Conservation (phyloP, 2,888 invertebrate genomes). For the Vesta saturnalis region DNA sequence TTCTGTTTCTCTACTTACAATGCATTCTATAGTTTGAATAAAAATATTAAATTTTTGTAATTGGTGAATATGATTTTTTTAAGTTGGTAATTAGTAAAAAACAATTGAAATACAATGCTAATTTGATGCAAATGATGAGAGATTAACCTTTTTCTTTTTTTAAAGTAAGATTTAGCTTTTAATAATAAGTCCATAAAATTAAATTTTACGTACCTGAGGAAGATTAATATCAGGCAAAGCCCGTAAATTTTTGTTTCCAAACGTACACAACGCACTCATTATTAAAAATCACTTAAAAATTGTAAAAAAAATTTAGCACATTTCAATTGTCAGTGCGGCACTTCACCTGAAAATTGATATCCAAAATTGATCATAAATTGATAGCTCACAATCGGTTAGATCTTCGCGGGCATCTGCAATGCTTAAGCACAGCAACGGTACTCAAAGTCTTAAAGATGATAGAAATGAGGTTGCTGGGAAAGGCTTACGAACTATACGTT, state of each 20-base stretch:
- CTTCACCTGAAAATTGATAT: no score
- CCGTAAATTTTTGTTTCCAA: slow-evolving; percentile 54
- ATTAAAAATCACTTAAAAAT: neutral
- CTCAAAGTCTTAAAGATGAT: slow-evolving; percentile 49
- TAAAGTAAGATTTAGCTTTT: no score
- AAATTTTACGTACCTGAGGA: slow-evolving; percentile 52
- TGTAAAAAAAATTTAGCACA: neutral
- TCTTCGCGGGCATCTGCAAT: slow-evolving; percentile 49
- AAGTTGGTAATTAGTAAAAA: no score
- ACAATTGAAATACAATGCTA: no score
- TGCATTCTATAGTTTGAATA: no score
- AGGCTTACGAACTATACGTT: slow-evolving; percentile 52
- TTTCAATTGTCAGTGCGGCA: no score
- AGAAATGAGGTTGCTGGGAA: slow-evolving; percentile 57
- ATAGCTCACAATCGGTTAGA: slow-evolving; percentile 43
- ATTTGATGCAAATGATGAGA: no score
- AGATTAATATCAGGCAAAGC: slow-evolving; percentile 57
- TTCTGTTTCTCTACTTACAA: no score
- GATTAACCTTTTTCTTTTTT: no score
- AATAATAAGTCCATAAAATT: neutral
- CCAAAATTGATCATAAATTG: slow-evolving; percentile 19
- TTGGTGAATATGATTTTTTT: no score
- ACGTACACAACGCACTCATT: slow-evolving; percentile 55
- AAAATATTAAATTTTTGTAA: no score
- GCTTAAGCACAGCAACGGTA: slow-evolving; percentile 52